Conservation (phyloP, 2,888 invertebrate genomes). For the Tribolium freemani region DNA sequence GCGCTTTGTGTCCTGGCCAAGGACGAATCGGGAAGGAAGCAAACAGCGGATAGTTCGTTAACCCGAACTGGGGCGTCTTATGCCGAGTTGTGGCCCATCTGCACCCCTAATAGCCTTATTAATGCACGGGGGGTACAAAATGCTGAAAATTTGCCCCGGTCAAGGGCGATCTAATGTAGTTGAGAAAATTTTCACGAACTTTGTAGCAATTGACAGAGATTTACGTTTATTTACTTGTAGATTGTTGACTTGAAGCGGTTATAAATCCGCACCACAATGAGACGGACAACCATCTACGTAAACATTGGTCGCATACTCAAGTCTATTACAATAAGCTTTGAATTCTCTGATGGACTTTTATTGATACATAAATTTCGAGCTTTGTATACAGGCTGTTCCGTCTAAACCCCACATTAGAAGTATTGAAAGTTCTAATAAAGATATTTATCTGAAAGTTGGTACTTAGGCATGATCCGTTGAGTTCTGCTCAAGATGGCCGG, state of each 20-base stretch:
- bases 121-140: neutral
- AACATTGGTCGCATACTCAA: neutral
- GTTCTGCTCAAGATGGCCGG: too few species aligned
- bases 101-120: slow-evolving; percentile 18
- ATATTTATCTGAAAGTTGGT: too few species aligned
- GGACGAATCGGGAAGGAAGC: slow-evolving; percentile 53
- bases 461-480: too few species aligned
- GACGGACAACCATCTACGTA: neutral
- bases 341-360: neutral
- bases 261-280: neutral
- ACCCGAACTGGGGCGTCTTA: slow-evolving; percentile 35
- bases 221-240: neutral
- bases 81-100: slow-evolving; percentile 28
- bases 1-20: slow-evolving; percentile 56
- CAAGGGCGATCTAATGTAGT: too few species aligned
- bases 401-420: too few species aligned
- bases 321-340: neutral
- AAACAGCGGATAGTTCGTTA: slow-evolving; percentile 47
- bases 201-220: neutral
- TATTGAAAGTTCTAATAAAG: too few species aligned
- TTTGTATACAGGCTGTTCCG: too few species aligned
- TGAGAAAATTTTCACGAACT: neutral
- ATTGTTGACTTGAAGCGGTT: neutral
- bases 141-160: neutral
- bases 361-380: too few species aligned